Percentiles rank a stretch among this genome's conserved stretches.
phyloP scores from a whole-genome alignment of 2,113 vertebrate species.

The Passerina amoena region DNA sequence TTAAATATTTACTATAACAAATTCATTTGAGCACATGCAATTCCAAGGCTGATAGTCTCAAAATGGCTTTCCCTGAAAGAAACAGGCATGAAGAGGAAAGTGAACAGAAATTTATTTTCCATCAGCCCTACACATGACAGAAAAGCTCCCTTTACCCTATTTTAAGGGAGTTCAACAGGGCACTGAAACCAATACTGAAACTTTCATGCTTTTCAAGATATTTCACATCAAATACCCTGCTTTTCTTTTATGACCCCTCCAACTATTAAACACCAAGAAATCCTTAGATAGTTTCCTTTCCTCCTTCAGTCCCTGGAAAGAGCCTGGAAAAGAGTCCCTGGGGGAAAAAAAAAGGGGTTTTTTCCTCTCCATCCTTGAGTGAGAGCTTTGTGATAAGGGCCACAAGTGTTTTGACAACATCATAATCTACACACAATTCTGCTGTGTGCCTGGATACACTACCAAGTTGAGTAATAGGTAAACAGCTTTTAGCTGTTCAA shows the following conservation, averaged over 20 bases:
- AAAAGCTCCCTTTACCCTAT: neutral
- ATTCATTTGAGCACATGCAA: neutral
- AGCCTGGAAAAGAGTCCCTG: neutral
- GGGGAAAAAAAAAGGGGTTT: fast-evolving
- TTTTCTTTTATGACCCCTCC: neutral
- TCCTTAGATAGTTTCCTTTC: neutral
- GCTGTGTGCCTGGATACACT: neutral
- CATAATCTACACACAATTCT: neutral
- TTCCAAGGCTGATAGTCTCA: neutral
- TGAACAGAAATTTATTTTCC: neutral
- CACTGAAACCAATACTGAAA: constrained; percentile 7
- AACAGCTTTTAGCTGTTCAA: neutral
- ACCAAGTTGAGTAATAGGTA: neutral
- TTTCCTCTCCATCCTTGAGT: neutral
- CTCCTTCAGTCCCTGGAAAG: neutral
- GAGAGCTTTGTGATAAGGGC: neutral
- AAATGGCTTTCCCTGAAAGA: neutral
- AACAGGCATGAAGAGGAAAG: neutral
- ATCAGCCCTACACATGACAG: neutral
- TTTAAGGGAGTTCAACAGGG: neutral
- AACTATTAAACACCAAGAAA: neutral
- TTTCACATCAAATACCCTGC: neutral
- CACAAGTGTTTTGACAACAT: neutral
- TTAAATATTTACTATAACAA: neutral
- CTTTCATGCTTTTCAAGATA: constrained; percentile 18